A percentile compares a stretch with the other conserved stretches of the same genome.
Evolutionary conservation across 1,140 invertebrate genomes (phyloP).

Genomic region (Drosophila persimilis): DNA sequence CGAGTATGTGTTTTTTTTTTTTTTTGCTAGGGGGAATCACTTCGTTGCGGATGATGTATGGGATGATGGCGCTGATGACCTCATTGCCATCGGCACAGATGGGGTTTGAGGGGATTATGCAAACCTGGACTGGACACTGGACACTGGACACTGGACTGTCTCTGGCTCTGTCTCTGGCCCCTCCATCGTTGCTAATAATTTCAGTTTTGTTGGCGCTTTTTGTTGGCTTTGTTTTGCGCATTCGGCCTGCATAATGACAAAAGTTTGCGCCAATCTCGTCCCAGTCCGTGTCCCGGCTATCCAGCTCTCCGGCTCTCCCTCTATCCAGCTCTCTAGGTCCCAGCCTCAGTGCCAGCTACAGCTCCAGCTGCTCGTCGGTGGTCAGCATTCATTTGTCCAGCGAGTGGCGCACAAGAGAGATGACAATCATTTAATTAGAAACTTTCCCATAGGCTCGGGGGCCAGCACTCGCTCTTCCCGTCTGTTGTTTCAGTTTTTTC

Average conservation of each 20-base stretch:
- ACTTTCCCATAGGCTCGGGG: conserved; percentile 82
- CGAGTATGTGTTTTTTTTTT: conserved; percentile 11
- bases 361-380: conserved; percentile 46
- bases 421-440: conserved; percentile 83
- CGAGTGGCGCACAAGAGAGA: conserved; percentile 68
- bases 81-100: conserved; percentile 18
- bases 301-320: conserved; percentile 3
- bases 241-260: conserved; percentile 74
- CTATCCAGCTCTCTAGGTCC: conserved; percentile 12
- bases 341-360: conserved; percentile 34
- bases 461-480: conserved; percentile 28
- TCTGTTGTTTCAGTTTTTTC: conserved; percentile 40
- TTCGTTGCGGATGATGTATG: conserved; percentile 47
- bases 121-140: conserved; percentile 16
- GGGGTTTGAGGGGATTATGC: no score
- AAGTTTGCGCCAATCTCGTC: conserved; percentile 52
- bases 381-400: conserved; percentile 59
- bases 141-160: conserved; percentile 2
- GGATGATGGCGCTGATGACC: conserved; percentile 25
- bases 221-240: conserved; percentile 39
- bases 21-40: conserved; percentile 21
- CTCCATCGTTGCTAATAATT: conserved; percentile 74
- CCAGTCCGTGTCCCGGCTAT: conserved; percentile 21
- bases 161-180: conserved; percentile 34
- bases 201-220: conserved; percentile 50